Base-by-base conservation (phyloP, 2,797 vertebrate genomes). In the Scolopax rusticola region DNA sequence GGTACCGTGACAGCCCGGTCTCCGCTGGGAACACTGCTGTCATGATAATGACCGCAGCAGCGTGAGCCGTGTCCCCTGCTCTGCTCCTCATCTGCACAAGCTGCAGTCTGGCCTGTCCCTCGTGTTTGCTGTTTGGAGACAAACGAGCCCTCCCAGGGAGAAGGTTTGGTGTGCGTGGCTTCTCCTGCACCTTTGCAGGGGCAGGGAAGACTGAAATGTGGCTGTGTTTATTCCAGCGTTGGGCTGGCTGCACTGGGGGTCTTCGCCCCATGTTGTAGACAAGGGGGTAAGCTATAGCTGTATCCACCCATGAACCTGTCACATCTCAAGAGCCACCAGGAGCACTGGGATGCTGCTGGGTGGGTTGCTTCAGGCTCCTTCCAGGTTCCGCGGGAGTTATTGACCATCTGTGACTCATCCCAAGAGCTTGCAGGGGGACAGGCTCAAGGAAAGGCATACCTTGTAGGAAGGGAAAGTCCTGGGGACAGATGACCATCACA, bases 261-360 rank as follows among this genome's bases (percentile, higher is more conserved):
- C 40, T 84, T 0, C 0, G 33, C 18, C 45, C 45, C 12, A 0
- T 0, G 2, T 9, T 77, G 30, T 25, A 25, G 9, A n/a, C 15
- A 25, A 47, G 17, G 18, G 11, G 5, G 7, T 41, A 20, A 61
- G 27, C 61, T 47, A 33, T 68, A 12, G n/a, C 38, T 76, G 5
- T 16, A 36, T 33, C 30, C 4, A 63, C 7, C 12, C 0, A 0
- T 53, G 56, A 32, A 36, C 51, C 36, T 54, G 38, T 11, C 1
- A 4, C 43, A 68, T 28, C 33, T 11, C 5, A 11, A 51, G 10
- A 51, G 12, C 8, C 30, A 57, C 36, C 33, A 87, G 20, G 30
- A 90, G 43, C 36, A n/a, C 16, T 76, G 40, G 32, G 12, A 28
- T 54, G 50, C 13, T 84, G 40, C 47, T 69, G n/a, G 30, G 18